Evolutionary conservation across 2,797 vertebrate genomes (phyloP), one percentile per base, ranked within the genome.

Genomic region (Crocidura indochinensis): DNA sequence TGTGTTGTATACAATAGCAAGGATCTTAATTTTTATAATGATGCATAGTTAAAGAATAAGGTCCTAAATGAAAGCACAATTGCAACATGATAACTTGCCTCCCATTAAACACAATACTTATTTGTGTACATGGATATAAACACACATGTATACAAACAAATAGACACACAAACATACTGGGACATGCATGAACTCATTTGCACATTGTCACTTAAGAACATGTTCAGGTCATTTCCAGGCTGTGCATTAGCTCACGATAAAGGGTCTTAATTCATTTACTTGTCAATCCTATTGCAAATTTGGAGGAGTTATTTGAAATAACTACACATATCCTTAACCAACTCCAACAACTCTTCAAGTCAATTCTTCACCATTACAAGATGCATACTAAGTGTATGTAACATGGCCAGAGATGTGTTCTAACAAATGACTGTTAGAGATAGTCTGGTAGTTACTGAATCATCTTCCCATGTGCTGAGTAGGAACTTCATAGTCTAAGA

Each of bases 1-100:
- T 78, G 75, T 27, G 46, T 12, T 62, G 38, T 77, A 91, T 76
- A 80, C 60, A n/a, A 73, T 7, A 3, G 10, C 8, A 20, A 84
- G 90, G 72, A 83, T 88, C 38, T 67, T 91, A 91, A 92, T 93
- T 88, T 94, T 11, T 19, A 72, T 68, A 0, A n/a, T 85, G 38
- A 86, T 80, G n/a, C 90, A 77, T 87, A 67, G 76, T 94, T 93
- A 94, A 87, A 64, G 91, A 91, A 93, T 88, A 75, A 27, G 17
- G 75, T 87, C 56, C 46, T 80, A 82, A 88, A 82, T 60, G 44
- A 91, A 92, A 71, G 51, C 31, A 80, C 72, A 78, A 7, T 75
- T 86, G 49, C 14, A 89, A 38, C 8, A 77, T 17, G 72, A 29
- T 3, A 72, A 62, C 6, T 68, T 51, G 74, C 71, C 31, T 85